phyloP scores from a whole-genome alignment of 2,888 invertebrate species.

The Lagria hirta region DNA sequence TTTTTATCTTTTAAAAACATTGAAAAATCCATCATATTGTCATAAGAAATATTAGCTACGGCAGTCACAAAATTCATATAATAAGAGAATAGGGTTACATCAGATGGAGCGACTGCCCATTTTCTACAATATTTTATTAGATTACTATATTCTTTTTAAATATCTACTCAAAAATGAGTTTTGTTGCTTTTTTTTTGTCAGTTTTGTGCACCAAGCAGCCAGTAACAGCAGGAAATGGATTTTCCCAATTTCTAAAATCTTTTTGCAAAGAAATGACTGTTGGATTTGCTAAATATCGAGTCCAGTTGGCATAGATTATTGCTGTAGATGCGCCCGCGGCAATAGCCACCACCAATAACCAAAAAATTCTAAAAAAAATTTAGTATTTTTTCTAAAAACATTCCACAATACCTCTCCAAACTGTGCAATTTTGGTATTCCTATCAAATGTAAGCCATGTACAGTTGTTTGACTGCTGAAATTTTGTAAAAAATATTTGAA shows the following conservation, averaged over 20 bases:
- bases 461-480: conserved; percentile 42
- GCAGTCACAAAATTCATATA: conserved; percentile 55
- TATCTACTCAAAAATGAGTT: conserved; percentile 49
- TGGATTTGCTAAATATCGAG: conserved; percentile 61
- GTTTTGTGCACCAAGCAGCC: conserved; percentile 56
- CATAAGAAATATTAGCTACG: conserved; percentile 55
- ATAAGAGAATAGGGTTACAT: conserved; percentile 55
- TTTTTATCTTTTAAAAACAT: conserved; percentile 52
- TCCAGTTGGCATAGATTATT: conserved; percentile 59
- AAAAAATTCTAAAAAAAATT: conserved; percentile 51
- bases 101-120: conserved; percentile 53
- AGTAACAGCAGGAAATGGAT: conserved; percentile 61
- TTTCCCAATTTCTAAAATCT: conserved; percentile 64
- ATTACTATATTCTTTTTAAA: conserved; percentile 4
- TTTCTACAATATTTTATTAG: conserved; percentile 36
- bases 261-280: conserved; percentile 66
- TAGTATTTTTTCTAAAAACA: conserved; percentile 1
- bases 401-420: conserved; percentile 35
- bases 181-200: conserved; percentile 45
- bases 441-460: conserved; percentile 44
- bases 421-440: conserved; percentile 36
- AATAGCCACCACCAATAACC: conserved; percentile 49
- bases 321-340: conserved; percentile 55
- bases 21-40: conserved; percentile 50
- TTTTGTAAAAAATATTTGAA: conserved; percentile 3